Evolutionary conservation across 2,797 vertebrate genomes (phyloP).

Genomic region (Myotis myotis): DNA sequence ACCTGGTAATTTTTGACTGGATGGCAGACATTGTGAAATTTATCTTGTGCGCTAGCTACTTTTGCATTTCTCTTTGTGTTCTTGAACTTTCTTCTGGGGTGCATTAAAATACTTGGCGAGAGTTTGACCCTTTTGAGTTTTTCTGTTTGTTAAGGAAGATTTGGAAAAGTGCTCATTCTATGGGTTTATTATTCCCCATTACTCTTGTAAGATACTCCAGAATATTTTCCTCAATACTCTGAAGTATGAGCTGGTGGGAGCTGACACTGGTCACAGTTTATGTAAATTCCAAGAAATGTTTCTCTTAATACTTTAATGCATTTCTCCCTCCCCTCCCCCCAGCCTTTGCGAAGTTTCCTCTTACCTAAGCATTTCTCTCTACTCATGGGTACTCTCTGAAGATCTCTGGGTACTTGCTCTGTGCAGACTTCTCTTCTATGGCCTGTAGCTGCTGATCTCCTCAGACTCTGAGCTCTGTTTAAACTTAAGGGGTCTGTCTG

Average conservation of each 20-base stretch:
- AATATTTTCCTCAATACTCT: not conserved
- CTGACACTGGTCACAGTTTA: not conserved
- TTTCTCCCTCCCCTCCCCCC: not conserved
- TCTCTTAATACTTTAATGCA: not conserved
- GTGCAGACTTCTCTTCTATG: not conserved
- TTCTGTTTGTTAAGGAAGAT: not conserved
- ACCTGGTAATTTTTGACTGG: not conserved
- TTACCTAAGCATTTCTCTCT: not conserved
- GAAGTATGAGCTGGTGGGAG: not conserved
- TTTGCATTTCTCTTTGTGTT: not conserved
- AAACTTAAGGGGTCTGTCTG: not conserved
- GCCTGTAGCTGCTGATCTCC: not conserved
- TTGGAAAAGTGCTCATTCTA: not conserved
- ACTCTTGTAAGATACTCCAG: not conserved
- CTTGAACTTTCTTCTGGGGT: not conserved
- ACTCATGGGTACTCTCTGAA: not conserved
- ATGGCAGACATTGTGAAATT: not conserved
- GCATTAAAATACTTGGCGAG: not conserved
- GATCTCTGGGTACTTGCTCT: not conserved
- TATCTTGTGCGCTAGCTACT: not conserved
- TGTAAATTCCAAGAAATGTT: not conserved
- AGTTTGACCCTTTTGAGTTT: not conserved
- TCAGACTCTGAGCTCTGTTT: not conserved
- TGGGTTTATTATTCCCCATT: not conserved
- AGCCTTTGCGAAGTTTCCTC: not conserved